These are phyloP conservation scores for Dendroctonus ponderosae DNA, from an alignment of 1,140 invertebrate species.

Conservation along the genomic window DNA sequence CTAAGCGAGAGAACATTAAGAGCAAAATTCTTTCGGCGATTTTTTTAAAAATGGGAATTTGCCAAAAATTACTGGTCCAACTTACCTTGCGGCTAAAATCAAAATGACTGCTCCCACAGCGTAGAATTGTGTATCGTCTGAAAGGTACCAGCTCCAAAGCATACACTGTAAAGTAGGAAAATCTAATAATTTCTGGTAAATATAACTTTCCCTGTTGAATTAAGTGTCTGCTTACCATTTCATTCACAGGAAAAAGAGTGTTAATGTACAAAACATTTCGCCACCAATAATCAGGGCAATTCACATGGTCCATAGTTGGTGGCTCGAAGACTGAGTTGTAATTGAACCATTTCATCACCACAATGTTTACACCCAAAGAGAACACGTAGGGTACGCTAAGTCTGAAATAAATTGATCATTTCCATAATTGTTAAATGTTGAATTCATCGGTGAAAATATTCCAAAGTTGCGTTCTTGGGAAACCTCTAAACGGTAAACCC, in stretches of 20 bases:
- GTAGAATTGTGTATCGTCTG: conserved; percentile 83
- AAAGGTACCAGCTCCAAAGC: conserved; percentile 88
- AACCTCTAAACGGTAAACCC: too few relatives aligned
- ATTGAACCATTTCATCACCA: conserved; percentile 79
- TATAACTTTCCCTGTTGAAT: background rate
- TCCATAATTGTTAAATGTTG: too few relatives aligned
- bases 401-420: conserved; percentile 51
- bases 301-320: conserved; percentile 74
- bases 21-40: too few relatives aligned
- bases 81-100: conserved; percentile 63
- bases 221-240: conserved; percentile 63
- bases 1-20: too few relatives aligned
- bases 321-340: conserved; percentile 79
- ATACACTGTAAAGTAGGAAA: conserved; percentile 66
- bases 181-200: conserved; percentile 1
- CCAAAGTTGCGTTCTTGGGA: too few relatives aligned
- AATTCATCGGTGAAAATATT: too few relatives aligned
- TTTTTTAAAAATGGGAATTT: too few relatives aligned
- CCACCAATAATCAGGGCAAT: conserved; percentile 85
- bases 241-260: conserved; percentile 78
- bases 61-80: background rate
- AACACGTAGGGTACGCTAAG: conserved; percentile 83
- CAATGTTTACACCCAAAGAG: conserved; percentile 73
- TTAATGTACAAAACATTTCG: conserved; percentile 81
- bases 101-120: conserved; percentile 74